These are phyloP conservation scores for Styela clava DNA, from an alignment of 23 tunicate genomes.

Conservation along the genomic window DNA sequence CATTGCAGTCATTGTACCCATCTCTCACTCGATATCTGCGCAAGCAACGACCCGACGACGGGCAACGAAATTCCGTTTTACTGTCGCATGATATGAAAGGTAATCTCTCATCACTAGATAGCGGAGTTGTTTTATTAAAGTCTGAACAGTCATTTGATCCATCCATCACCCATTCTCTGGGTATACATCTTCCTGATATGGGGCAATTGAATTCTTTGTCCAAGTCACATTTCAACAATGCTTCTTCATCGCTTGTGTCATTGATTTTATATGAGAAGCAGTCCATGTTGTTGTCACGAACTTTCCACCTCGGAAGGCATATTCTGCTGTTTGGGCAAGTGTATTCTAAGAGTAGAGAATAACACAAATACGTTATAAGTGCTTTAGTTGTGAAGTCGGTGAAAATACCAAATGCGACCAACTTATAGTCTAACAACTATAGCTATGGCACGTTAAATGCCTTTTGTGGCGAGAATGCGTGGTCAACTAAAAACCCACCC, in stretches of 20 bases:
- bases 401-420: too few relatives aligned
- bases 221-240: neutral
- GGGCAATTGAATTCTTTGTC: conserved; percentile 22
- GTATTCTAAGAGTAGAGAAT: too few relatives aligned
- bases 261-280: conserved; percentile 1
- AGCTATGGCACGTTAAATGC: too few relatives aligned
- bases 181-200: conserved; percentile 27
- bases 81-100: conserved; percentile 1
- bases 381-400: too few relatives aligned
- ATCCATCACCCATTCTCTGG: conserved; percentile 45
- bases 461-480: too few relatives aligned
- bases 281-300: conserved; percentile 10
- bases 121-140: neutral
- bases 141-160: conserved; percentile 22
- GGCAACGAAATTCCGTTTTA: conserved; percentile 27
- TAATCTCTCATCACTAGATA: conserved; percentile 1
- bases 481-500: too few relatives aligned
- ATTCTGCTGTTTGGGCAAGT: neutral
- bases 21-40: conserved; percentile 33
- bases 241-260: conserved; percentile 30
- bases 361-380: too few relatives aligned
- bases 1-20: conserved; percentile 28
- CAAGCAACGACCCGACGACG: conserved; percentile 17
- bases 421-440: too few relatives aligned
- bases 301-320: conserved; percentile 26